Base-by-base conservation (phyloP, 2,888 invertebrate species). In the Scaptodrosophila latifasciaeformis region DNA sequence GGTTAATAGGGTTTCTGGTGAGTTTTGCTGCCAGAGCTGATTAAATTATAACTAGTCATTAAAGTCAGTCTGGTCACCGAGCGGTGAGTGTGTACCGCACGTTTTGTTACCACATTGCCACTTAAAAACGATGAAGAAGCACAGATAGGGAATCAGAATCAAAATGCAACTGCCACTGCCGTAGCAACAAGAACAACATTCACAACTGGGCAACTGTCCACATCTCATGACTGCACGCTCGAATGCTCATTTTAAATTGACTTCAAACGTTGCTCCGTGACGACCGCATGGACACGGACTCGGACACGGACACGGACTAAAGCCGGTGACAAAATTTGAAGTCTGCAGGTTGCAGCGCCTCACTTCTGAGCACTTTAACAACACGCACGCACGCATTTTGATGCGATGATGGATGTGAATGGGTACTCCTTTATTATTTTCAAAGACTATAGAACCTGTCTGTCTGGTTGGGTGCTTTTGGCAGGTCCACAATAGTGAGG, bases 201-300 rank as follows among this genome's bases (percentile, higher is more conserved):
- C 39, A 2, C 54, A 53, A 3, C 46, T 24, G 15, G n/a, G 9
- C 42, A 42, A 21, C 35, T 24, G 29, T 13, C 68, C 54, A 60
- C 78, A 71, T 69, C 77, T 69, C 81, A 81, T 74, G 80, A 65
- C 68, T 70, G 81, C 75, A 80, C 76, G 77, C 81, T 71, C 76
- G 71, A 62, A 65, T 77, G 78, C 81, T 78, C 71, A 78, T 80
- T 77, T 80, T 71, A 77, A 77, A 80, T 77, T 77, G 77, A 77
- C 77, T 77, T 80, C 76, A 77, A 80, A 80, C 75, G 80, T 67
- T 78, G 69, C 71, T 80, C 70, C 77, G 81, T 78, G 81, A 80
- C 67, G 70, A 67, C 74, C 62, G 78, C 71, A 67, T 78, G 79
- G 65, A 63, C 72, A 70, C 58, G 65, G 47, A 65, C 46, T 34